Conservation (phyloP, 2,113 vertebrate genomes). For the Antennarius striatus region DNA sequence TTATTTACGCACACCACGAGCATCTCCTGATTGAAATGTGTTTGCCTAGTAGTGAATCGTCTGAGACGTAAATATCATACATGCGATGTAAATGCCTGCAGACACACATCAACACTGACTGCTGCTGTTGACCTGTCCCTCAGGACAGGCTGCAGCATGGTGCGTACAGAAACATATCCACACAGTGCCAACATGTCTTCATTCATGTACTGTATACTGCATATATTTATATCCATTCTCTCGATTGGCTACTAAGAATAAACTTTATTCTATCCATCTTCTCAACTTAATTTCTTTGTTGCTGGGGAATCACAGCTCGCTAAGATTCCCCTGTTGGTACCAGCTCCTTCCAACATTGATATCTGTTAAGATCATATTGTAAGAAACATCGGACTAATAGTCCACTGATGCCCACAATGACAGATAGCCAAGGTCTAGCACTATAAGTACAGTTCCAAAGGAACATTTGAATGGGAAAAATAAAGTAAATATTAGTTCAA, state of each 20-base stretch:
- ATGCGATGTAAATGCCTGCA: conserved; percentile 11
- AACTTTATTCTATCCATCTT: conserved; percentile 33
- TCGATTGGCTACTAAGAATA: conserved; percentile 64
- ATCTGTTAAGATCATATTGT: too few relatives aligned
- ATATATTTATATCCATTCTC: conserved; percentile 31
- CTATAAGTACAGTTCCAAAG: too few relatives aligned
- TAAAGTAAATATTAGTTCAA: too few relatives aligned
- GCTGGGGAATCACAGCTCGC: too few relatives aligned
- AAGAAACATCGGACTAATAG: too few relatives aligned
- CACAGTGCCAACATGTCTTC: conserved; percentile 17
- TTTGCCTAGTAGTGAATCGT: not conserved
- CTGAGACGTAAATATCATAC: conserved; percentile 2
- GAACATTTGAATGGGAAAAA: too few relatives aligned
- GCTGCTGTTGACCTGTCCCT: conserved; percentile 19
- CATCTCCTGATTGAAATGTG: too few relatives aligned
- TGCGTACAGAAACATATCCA: conserved; percentile 7
- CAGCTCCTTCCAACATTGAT: too few relatives aligned
- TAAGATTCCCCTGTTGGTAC: too few relatives aligned
- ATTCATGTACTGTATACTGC: not conserved
- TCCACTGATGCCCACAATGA: too few relatives aligned
- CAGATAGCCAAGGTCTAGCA: too few relatives aligned
- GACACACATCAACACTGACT: conserved; percentile 18
- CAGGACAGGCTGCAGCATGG: conserved; percentile 1
- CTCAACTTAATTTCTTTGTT: conserved; percentile 6
- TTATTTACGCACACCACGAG: too few relatives aligned